phyloP scores from a whole-genome alignment of 2,113 vertebrate genomes.

The Elachura formosa region DNA sequence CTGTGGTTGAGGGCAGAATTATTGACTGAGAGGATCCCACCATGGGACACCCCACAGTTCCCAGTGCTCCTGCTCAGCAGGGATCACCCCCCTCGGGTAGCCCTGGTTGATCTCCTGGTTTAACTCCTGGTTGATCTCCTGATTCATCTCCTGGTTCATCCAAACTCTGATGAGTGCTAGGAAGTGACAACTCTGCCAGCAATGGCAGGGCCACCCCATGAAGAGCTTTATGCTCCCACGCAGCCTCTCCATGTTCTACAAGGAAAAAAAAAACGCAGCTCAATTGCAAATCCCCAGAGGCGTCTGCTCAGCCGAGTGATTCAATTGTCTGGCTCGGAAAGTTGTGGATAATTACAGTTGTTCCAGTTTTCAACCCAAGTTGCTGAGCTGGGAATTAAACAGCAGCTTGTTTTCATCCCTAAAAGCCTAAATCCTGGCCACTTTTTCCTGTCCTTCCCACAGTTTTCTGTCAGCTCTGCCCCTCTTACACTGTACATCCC shows the following conservation, averaged over 20 bases:
- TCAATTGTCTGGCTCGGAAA: constrained; percentile 19
- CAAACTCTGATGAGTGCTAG: background rate
- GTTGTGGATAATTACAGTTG: background rate
- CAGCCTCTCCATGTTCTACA: background rate
- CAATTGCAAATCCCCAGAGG: background rate
- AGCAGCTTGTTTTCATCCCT: constrained; percentile 1
- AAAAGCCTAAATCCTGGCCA: background rate
- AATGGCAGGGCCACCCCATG: background rate
- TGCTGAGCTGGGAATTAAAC: constrained; percentile 24
- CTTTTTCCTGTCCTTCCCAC: background rate
- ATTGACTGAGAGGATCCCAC: background rate
- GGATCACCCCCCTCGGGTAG: background rate
- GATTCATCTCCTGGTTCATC: background rate
- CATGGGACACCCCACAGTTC: fast-evolving
- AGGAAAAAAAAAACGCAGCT: background rate
- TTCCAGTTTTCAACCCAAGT: constrained; percentile 30
- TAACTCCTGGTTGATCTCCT: background rate
- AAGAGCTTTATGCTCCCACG: background rate
- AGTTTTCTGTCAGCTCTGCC: background rate
- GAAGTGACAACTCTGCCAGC: background rate
- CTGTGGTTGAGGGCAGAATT: background rate
- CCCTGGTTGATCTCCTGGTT: fast-evolving
- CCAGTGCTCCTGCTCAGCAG: background rate
- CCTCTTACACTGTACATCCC: background rate
- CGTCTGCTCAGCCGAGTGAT: background rate